These are phyloP conservation scores for Hipposideros armiger DNA, from an alignment of 2,113 vertebrate genomes.

Conservation along the genomic window DNA sequence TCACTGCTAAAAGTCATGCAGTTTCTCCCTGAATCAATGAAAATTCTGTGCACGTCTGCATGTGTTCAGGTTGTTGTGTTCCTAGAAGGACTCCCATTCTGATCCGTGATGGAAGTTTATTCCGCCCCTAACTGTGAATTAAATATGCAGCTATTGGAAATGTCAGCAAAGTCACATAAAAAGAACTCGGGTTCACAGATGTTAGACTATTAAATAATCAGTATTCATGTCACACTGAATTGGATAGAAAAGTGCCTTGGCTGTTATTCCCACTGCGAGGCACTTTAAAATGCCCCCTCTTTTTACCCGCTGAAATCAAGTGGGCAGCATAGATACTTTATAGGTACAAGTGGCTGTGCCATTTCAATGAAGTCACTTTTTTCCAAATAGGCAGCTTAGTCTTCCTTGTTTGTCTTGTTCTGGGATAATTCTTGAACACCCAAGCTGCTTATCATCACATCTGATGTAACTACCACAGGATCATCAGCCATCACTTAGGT, in stretches of 20 bases:
- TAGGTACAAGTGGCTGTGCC: neutral
- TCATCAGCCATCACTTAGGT: neutral
- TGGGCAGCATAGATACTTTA: neutral
- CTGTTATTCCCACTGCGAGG: neutral
- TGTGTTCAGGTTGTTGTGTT: conserved; percentile 40
- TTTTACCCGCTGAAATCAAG: conserved; percentile 23
- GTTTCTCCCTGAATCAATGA: conserved; percentile 48
- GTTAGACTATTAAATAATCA: conserved; percentile 53
- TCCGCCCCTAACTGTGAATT: conserved; percentile 56
- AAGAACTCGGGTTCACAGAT: conserved; percentile 52
- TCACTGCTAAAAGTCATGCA: neutral
- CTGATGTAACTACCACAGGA: neutral
- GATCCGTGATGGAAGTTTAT: conserved; percentile 39
- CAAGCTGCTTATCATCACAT: neutral
- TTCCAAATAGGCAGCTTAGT: neutral
- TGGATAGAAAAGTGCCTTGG: conserved; percentile 13
- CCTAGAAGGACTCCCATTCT: conserved; percentile 50
- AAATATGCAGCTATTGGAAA: conserved; percentile 70
- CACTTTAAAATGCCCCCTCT: neutral
- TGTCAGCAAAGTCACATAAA: conserved; percentile 66
- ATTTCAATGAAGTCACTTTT: neutral
- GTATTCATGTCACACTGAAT: neutral
- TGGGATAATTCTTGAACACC: neutral
- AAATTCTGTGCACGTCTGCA: conserved; percentile 54
- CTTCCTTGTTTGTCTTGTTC: neutral